A percentile compares a stretch with the other conserved stretches of the same genome.
Evolutionary conservation across 2,888 invertebrate species (phyloP).

Genomic region (Bruchidius siliquastri): DNA sequence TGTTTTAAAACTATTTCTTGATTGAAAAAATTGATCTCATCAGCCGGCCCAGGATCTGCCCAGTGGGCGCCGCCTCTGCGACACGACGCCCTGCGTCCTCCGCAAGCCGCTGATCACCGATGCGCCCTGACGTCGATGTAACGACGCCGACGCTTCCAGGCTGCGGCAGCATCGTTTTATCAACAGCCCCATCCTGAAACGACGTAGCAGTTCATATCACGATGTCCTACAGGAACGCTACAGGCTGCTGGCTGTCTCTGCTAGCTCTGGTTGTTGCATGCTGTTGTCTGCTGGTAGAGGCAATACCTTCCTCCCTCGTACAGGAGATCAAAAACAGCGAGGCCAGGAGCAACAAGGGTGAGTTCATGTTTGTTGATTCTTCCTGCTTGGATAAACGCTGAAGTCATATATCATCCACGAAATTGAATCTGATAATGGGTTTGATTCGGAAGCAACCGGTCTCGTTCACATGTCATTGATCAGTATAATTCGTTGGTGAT

Average conservation of each 20-base stretch:
- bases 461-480: too few species aligned
- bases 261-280: conserved; percentile 16
- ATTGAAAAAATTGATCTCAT: too few species aligned
- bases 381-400: too few species aligned
- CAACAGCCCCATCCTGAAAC: background rate
- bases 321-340: conserved; percentile 44
- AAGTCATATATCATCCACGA: too few species aligned
- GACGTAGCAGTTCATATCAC: background rate
- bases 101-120: too few species aligned
- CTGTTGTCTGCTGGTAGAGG: conserved; percentile 26
- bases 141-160: background rate
- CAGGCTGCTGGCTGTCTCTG: background rate
- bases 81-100: too few species aligned
- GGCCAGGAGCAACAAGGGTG: conserved; percentile 42
- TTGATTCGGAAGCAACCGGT: too few species aligned
- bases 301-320: conserved; percentile 43
- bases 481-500: too few species aligned
- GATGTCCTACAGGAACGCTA: background rate
- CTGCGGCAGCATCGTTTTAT: background rate
- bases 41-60: too few species aligned
- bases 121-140: background rate
- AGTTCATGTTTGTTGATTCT: conserved; percentile 11
- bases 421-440: too few species aligned
- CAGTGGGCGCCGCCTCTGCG: too few species aligned
- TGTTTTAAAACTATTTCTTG: too few species aligned